Evolutionary conservation across 2,888 invertebrate species (phyloP).

Genomic region (Drosophila mimica): DNA sequence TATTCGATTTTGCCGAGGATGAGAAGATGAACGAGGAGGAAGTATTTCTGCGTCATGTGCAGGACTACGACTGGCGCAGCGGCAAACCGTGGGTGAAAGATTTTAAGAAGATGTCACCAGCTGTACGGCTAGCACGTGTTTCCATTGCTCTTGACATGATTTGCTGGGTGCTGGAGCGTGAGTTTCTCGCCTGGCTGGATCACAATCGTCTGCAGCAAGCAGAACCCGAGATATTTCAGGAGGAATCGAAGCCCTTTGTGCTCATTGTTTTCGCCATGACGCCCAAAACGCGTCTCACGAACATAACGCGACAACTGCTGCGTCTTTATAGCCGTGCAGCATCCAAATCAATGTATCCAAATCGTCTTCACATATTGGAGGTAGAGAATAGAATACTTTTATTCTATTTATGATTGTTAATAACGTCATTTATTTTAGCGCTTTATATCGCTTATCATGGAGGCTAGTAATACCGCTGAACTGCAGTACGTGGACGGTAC

Average conservation of each 20-base stretch:
- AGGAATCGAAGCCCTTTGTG: constrained; percentile 76
- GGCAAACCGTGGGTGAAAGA: constrained; percentile 62
- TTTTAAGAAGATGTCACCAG: constrained; percentile 55
- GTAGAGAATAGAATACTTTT: constrained; percentile 45
- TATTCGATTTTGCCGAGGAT: constrained; percentile 37
- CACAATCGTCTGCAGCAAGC: constrained; percentile 83
- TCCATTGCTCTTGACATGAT: constrained; percentile 86
- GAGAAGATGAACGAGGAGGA: constrained; percentile 48
- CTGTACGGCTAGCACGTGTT: constrained; percentile 85
- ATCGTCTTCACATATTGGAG: constrained; percentile 74
- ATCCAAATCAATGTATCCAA: constrained; percentile 60
- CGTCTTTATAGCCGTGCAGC: constrained; percentile 74
- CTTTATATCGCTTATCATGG: constrained; percentile 77
- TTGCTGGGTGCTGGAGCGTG: constrained; percentile 86
- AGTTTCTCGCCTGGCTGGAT: constrained; percentile 87
- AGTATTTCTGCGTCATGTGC: constrained; percentile 49
- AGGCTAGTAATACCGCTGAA: constrained; percentile 81
- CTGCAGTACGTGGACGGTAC: constrained; percentile 67
- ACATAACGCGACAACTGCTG: constrained; percentile 72
- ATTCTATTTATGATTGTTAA: background rate
- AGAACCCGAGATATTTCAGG: constrained; percentile 69
- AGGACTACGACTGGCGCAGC: constrained; percentile 81
- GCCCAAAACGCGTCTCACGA: constrained; percentile 63
- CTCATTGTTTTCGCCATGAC: constrained; percentile 75
- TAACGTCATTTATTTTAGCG: constrained; percentile 65